phyloP scores from a whole-genome alignment of 2,797 vertebrate genomes.

The Octomys mimax region DNA sequence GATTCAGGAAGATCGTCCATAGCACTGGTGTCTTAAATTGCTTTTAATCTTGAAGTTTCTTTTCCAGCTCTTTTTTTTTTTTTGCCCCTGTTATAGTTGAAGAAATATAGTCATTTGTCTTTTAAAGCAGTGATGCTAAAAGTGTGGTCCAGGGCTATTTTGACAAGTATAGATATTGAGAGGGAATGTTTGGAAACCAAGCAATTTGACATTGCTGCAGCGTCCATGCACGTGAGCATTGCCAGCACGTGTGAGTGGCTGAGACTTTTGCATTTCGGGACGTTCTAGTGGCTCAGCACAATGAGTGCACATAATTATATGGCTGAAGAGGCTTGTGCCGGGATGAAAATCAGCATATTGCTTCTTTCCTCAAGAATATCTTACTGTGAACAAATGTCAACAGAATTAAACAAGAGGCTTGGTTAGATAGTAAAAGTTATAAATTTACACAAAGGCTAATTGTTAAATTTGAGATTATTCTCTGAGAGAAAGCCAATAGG shows the following conservation, averaged over 20 bases:
- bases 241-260: not conserved
- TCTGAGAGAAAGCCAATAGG: not conserved
- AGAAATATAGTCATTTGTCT: not conserved
- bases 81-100: not conserved
- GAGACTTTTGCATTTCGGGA: not conserved
- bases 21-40: not conserved
- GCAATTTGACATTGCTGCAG: not conserved
- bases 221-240: not conserved
- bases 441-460: not conserved
- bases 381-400: not conserved
- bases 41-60: not conserved
- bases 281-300: not conserved
- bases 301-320: not conserved
- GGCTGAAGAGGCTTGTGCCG: not conserved
- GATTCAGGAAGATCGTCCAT: not conserved
- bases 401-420: not conserved
- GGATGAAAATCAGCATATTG: not conserved
- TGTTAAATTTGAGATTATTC: not conserved
- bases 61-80: not conserved
- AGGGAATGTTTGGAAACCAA: not conserved
- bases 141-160: not conserved
- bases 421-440: not conserved
- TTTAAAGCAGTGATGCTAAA: not conserved
- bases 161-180: not conserved
- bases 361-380: slow-evolving; percentile 13